Evolutionary conservation across 2,888 invertebrate genomes (phyloP).

Genomic region (Pasiphila rectangulata): DNA sequence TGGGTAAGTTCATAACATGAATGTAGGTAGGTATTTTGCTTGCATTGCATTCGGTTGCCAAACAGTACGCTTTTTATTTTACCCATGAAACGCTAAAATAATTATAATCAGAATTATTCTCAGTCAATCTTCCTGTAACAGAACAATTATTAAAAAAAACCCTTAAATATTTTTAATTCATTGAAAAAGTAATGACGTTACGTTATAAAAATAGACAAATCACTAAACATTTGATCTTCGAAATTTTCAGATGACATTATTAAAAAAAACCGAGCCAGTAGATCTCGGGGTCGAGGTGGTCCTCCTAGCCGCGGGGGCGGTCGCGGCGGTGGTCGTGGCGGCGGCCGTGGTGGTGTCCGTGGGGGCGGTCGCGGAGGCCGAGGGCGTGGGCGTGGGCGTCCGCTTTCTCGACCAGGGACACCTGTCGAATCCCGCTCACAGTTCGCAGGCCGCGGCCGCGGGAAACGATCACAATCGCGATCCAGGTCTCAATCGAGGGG

Average conservation of each 20-base stretch:
- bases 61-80: background rate
- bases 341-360: too few species aligned
- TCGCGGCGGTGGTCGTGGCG: slow-evolving; percentile 30
- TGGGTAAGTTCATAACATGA: slow-evolving; percentile 52
- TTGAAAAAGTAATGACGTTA: too few species aligned
- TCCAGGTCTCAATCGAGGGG: slow-evolving; percentile 42
- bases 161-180: too few species aligned
- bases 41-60: background rate
- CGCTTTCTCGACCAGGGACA: slow-evolving; percentile 45
- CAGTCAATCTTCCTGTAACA: too few species aligned
- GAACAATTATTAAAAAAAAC: too few species aligned
- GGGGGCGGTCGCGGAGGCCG: slow-evolving; percentile 38
- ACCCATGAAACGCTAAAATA: too few species aligned
- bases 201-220: too few species aligned
- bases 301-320: slow-evolving; percentile 10
- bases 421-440: slow-evolving; percentile 46
- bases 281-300: slow-evolving; percentile 61
- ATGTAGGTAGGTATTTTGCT: background rate
- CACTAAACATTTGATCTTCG: too few species aligned
- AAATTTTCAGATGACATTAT: slow-evolving; percentile 65
- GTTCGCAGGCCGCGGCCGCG: slow-evolving; percentile 44
- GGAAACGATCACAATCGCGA: slow-evolving; percentile 49
- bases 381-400: slow-evolving; percentile 43
- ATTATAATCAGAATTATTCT: too few species aligned
- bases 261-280: slow-evolving; percentile 59